Percentiles rank a stretch among this genome's conserved stretches.
phyloP scores from a whole-genome alignment of 2,888 invertebrate genomes.

The Stenoptilia bipunctidactyla region DNA sequence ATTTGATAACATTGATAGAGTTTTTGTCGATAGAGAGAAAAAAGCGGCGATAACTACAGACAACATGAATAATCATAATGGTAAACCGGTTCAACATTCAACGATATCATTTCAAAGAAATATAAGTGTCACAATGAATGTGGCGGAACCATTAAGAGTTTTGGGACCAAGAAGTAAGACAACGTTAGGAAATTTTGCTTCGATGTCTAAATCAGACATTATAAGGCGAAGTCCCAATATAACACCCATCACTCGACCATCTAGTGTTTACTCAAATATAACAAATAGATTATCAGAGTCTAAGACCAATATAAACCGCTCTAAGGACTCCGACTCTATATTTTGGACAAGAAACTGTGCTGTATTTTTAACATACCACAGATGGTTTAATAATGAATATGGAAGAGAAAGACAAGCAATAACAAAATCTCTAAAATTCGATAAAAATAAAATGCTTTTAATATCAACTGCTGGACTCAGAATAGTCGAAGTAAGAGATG shows the following conservation, averaged over 20 bases:
- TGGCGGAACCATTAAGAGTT: constrained; percentile 64
- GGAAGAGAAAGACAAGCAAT: constrained; percentile 67
- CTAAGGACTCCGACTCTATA: constrained; percentile 66
- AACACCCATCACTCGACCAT: constrained; percentile 64
- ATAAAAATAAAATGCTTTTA: constrained; percentile 71
- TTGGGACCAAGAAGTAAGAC: constrained; percentile 67
- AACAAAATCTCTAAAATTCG: constrained; percentile 63
- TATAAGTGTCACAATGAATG: constrained; percentile 74
- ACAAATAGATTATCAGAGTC: constrained; percentile 56
- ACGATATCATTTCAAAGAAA: constrained; percentile 72
- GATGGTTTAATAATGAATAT: constrained; percentile 70
- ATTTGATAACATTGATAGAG: constrained; percentile 85
- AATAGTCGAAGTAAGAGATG: constrained; percentile 76
- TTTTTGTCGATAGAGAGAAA: constrained; percentile 77
- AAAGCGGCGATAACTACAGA: constrained; percentile 54
- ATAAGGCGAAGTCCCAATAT: constrained; percentile 60
- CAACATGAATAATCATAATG: constrained; percentile 69
- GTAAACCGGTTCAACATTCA: constrained; percentile 74
- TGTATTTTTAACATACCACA: constrained; percentile 75
- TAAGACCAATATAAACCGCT: constrained; percentile 48
- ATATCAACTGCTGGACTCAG: constrained; percentile 74
- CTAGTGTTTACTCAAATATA: constrained; percentile 60
- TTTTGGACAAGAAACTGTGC: constrained; percentile 76
- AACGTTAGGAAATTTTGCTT: constrained; percentile 62
- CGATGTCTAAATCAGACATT: constrained; percentile 57